Evolutionary conservation across 2,888 invertebrate species (phyloP), one percentile per base, ranked within the genome.

Genomic region (Dysmachus trigonus): DNA sequence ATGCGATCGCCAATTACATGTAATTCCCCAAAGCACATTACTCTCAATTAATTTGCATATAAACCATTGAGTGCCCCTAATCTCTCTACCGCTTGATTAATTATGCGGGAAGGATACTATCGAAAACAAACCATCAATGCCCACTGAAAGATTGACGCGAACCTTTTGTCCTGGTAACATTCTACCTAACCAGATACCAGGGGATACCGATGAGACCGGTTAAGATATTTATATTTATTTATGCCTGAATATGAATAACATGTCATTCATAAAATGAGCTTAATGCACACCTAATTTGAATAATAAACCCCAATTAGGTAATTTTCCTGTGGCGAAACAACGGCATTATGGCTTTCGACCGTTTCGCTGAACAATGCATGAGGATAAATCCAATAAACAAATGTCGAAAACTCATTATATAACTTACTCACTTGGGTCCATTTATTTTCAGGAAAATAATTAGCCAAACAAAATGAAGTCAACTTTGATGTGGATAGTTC

Each of bases 401-500:
- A 10, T 27, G 1, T 22, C 53, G 10, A 62, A 13, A 62, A 27
- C 8, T 10, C 7, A 7, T 18, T 27, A n/a, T 18, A 51, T 18
- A 18, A 10, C 8, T 62, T 62, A 62, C 22, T 62, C 22, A 62
- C 27, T 62, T 62, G 62, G 27, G 10, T 62, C 18, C 8, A 27
- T 79, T 53, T 82, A 62, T 82, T 82, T 82, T 71, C 82, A 82
- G 82, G 71, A 35, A 18, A 62, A 82, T 22, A 53, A 82, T 82
- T 82, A 82, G 30, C 41, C 31, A 18, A 51, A 30, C 81, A 89
- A 86, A 76, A 91, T 91, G 91, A 91, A 89, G 88, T 88, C 90
- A 85, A 89, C 90, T 47, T 87, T 89, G 51, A 53, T 88, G 87
- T 90, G 90, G 89, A 86, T 89, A 38, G 88, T 90, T 86, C 86